A percentile compares a stretch with the other conserved stretches of the same genome.
Evolutionary conservation across 30 jellyfish, hydroid and myxozoan genomes (phyloP).

Genomic region (Aurelia sp.): DNA sequence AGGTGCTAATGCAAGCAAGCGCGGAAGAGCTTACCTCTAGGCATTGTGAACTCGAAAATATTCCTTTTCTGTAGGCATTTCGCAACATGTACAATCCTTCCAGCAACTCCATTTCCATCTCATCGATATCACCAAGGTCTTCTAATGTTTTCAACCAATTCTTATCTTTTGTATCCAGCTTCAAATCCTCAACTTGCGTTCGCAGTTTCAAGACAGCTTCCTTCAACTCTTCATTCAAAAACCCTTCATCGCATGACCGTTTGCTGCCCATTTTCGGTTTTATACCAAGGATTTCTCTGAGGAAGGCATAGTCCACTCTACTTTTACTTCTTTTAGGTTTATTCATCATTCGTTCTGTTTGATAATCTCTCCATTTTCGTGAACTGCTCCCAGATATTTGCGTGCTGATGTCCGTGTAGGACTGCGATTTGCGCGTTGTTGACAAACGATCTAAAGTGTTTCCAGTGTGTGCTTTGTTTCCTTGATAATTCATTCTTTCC

Average conservation of each 20-base stretch:
- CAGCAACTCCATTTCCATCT: conserved; percentile 72
- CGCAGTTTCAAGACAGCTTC: conserved; percentile 78
- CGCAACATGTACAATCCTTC: conserved; percentile 89
- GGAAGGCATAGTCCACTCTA: conserved; percentile 51
- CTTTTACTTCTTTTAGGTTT: neutral
- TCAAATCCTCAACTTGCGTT: conserved; percentile 50
- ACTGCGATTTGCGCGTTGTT: conserved; percentile 34
- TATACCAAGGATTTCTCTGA: conserved; percentile 63
- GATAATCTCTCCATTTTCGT: too few species aligned
- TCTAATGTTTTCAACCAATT: conserved; percentile 69
- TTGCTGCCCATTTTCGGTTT: conserved; percentile 26
- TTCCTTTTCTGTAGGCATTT: conserved; percentile 75
- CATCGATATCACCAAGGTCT: conserved; percentile 68
- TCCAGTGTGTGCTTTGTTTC: too few species aligned
- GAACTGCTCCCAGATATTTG: conserved; percentile 63
- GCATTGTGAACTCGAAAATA: conserved; percentile 53
- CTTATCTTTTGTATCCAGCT: conserved; percentile 59
- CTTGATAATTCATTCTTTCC: neutral
- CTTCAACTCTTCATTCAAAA: conserved; percentile 64
- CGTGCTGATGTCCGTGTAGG: conserved; percentile 70
- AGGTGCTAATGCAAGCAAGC: neutral
- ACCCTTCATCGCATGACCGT: conserved; percentile 41
- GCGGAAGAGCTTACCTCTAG: conserved; percentile 35
- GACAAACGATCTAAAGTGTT: neutral
- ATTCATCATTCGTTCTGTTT: conserved; percentile 4